Evolutionary conservation across 1,140 invertebrate species (phyloP), one percentile per base, ranked within the genome.

Genomic region (Drosophila kepulauana): DNA sequence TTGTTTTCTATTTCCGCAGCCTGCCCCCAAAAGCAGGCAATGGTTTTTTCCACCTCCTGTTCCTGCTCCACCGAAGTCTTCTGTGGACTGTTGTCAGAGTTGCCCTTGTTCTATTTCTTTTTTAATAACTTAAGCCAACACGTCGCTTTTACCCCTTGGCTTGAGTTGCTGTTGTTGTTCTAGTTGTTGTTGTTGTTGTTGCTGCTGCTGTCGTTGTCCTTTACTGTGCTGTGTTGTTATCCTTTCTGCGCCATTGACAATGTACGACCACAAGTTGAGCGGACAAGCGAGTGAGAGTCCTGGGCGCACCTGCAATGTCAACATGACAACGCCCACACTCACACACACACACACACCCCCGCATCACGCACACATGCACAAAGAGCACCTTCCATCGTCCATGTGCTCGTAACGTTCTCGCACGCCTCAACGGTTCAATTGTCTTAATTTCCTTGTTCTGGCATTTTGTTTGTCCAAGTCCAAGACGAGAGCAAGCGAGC

Each of bases 351-450:
- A 15, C 49, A 54, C 52, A 57, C n/a, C 15, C 13, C 11, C 2
- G 7, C 20, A 38, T 10, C 41, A 59, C 15, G 41, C 15, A 54
- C 35, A 59, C 13, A 56, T 13, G 43, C 45, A 58, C 20, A 33
- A 33, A 62, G 52, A 52, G 52, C 54, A 52, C 78, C 81, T 68
- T 68, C 72, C 74, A 84, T 74, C 20, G 77, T 82, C 67, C 67
- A 70, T 49, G 71, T 49, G 65, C 38, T 62, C 35, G 63, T 45
- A 56, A 69, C 49, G 38, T 69, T 69, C 57, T 89, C 68, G 81
- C 85, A 88, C 85, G 85, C 85, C 85, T 89, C 85, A 89, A 89
- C 81, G 85, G 85, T 88, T 88, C 85, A 88, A 88, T 88, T 88
- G 85, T 89, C 81, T 88, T 88, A 88, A 88, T 88, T 89, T 88